Base-by-base conservation (phyloP, 1,140 invertebrate genomes). In the Armadillidium nasatum region DNA sequence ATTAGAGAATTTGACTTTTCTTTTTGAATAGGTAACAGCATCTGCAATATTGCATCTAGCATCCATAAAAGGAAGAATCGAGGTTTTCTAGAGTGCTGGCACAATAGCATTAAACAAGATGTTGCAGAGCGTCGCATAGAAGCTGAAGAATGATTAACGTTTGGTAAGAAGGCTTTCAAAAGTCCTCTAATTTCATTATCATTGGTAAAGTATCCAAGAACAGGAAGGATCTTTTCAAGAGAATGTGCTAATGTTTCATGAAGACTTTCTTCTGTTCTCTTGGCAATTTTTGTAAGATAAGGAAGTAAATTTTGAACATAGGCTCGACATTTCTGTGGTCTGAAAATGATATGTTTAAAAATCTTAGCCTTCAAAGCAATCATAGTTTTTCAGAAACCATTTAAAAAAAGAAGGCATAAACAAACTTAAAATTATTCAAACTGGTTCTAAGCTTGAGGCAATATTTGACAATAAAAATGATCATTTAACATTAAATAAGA, bases 121-220 rank as follows among this genome's bases (percentile, higher is more conserved):
- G 90, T 89, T 68, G 90, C 88, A 72, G 89, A 88, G 80, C 91
- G 85, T 75, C 91, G 85, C 78, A 90, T 86, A 67, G 87, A 86
- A 44, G 89, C 87, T 74, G 88, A 87, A 15, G 84, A 83, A 33
- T 88, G 89, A n/a, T 85, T 85, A 45, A 92, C 82, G 84, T 90
- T 91, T 67, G 87, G 85, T 78, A 91, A 84, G 83, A 91, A 91
- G 19, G 88, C 87, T 84, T 89, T 89, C 23, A 91, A 82, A 50
- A 92, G 83, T 85, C 91, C 90, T 86, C 90, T 89, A 73, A 91
- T 87, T 83, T 94, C 91, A 81, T 88, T 89, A 81, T 94, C 92
- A 80, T 87, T 90, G 6, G 91, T 89, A 82, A 91, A 93, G 70
- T 87, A 87, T 78, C 91, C 92, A 21, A 94, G 83, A 73, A 89